Evolutionary conservation across 2,888 invertebrate genomes (phyloP), one percentile per base, ranked within the genome.

Genomic region (Hirtodrosophila confusa): DNA sequence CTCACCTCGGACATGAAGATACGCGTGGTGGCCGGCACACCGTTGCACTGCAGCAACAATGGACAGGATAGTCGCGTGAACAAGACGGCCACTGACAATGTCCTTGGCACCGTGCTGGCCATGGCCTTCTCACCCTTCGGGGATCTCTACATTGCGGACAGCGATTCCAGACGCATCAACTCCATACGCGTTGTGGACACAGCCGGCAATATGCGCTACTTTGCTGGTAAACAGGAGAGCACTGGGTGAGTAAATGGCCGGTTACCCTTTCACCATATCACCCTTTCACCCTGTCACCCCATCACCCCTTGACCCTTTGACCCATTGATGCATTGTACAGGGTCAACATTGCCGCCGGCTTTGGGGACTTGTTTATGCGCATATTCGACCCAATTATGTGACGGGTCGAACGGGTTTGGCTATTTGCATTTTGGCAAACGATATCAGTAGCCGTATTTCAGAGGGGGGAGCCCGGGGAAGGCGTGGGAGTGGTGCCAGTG

Each of bases 11-110:
- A 98, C 89, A 95, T 96, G 93, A 96, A 97, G 92, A 96, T 97
- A 31, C 96, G 97, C 89, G 97, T 98, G 0, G 96, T 98, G 2
- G 98, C 98, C 44, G 99, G 99, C n/a, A 96, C 96, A 54, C 98
- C 98, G 10, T 93, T 97, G 29, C 98, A 98, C 90, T 99, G 98
- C 89, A 94, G 93, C 75, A 92, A 92, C 3, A 89, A 83, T 47
- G 89, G 79, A 0, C 97, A 97, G 27, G 93, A 92, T 47, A 88
- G 78, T 50, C 92, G 93, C 31, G 54, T 86, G 1, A 93, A 92
- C 56, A 93, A 93, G 75, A 93, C 94, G 65, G 93, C 94, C 62
- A 48, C 87, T 8, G 94, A 95, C 62, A 94, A 95, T 54, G 94
- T 94, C 1, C 92, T 98, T 11, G 97, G 97, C 36, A 96, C 97